phyloP scores from a whole-genome alignment of 1,140 invertebrate genomes.

The Papilio helenus region DNA sequence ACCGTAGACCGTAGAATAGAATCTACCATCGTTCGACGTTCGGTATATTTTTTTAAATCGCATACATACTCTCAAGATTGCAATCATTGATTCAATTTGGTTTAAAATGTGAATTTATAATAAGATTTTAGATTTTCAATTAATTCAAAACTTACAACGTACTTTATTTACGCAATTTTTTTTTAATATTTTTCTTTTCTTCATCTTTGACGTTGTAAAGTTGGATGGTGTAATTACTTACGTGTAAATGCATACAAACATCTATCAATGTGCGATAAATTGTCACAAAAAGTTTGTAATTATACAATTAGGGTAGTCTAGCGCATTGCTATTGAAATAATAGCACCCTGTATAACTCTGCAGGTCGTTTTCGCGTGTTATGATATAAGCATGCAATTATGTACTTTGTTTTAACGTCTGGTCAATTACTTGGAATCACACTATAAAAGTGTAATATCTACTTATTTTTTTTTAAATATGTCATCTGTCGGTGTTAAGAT shows the following conservation, averaged over 20 bases:
- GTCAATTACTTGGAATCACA: not conserved
- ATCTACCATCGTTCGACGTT: not conserved
- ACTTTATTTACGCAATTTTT: not conserved
- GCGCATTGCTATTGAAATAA: constrained; percentile 23
- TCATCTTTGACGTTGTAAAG: not conserved
- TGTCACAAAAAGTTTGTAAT: constrained; percentile 31
- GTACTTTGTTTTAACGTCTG: constrained; percentile 30
- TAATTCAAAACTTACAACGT: no score
- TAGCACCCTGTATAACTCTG: constrained; percentile 24
- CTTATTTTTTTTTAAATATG: not conserved
- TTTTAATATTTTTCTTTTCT: not conserved
- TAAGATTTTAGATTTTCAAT: no score
- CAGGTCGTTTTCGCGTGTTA: constrained; percentile 25
- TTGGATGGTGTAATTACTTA: not conserved
- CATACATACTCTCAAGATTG: no score
- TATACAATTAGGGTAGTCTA: constrained; percentile 8
- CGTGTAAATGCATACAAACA: not conserved
- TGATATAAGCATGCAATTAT: constrained; percentile 32
- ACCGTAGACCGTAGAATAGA: not conserved
- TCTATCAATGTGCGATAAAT: not conserved
- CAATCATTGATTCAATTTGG: not conserved
- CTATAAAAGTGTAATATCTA: not conserved
- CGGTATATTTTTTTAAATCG: not conserved
- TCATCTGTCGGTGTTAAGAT: not conserved
- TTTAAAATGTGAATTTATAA: not conserved